phyloP scores from a whole-genome alignment of 2,797 vertebrate genomes.

The Petrocephalus sullivani region DNA sequence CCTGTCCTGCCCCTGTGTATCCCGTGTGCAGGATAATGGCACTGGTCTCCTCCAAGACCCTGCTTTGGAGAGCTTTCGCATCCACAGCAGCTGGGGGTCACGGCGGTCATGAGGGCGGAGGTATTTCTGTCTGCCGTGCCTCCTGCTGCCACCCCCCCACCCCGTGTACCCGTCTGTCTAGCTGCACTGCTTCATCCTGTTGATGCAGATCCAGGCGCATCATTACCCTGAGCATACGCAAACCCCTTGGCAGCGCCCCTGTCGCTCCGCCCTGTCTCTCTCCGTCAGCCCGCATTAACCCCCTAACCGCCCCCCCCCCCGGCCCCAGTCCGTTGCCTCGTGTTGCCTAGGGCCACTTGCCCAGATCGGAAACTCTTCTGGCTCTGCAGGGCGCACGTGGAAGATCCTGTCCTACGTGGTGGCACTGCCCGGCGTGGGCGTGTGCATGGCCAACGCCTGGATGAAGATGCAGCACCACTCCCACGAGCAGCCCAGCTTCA shows the following conservation, averaged over 20 bases:
- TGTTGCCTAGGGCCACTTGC: neutral
- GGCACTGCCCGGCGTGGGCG: slow-evolving; percentile 68
- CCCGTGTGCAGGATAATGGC: neutral
- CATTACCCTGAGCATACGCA: slow-evolving; percentile 34
- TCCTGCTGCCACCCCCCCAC: neutral
- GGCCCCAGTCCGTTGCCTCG: neutral
- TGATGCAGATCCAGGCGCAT: slow-evolving; percentile 25
- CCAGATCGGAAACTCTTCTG: neutral
- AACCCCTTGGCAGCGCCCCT: neutral
- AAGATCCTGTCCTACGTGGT: slow-evolving; percentile 64
- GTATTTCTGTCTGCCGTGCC: slow-evolving; percentile 36
- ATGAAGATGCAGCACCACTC: slow-evolving; percentile 55
- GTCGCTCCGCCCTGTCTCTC: too few species aligned
- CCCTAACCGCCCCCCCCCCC: neutral
- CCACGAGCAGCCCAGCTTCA: slow-evolving; percentile 50
- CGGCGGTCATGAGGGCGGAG: slow-evolving; percentile 54
- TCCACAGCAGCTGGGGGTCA: slow-evolving; percentile 47
- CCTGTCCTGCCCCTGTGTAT: neutral
- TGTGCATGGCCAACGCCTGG: slow-evolving; percentile 74
- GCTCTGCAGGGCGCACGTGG: slow-evolving; percentile 67
- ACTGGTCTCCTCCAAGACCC: neutral
- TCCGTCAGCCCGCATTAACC: neutral
- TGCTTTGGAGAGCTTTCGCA: slow-evolving; percentile 15
- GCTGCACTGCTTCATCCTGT: neutral
- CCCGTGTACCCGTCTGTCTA: neutral